phyloP scores from a whole-genome alignment of 30 jellyfish, hydroid and myxozoan genomes.

The Aurelia sp. region DNA sequence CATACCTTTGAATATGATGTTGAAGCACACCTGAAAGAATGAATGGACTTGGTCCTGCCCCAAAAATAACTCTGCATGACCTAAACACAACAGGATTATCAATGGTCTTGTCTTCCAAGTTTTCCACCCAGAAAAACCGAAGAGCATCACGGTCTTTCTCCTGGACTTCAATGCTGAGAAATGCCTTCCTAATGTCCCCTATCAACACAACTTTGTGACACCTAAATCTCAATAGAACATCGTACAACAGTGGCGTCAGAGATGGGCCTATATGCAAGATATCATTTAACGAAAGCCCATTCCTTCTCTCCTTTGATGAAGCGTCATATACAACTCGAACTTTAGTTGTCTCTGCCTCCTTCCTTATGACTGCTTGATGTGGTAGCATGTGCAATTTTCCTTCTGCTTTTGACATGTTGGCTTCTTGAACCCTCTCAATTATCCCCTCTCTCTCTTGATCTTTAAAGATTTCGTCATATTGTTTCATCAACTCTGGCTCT shows the following conservation, averaged over 20 bases:
- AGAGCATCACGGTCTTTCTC: not conserved
- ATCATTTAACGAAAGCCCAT: conserved; percentile 9
- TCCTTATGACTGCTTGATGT: conserved; percentile 20
- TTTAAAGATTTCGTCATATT: not conserved
- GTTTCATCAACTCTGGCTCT: conserved; percentile 2
- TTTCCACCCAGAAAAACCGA: not conserved
- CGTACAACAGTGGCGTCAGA: not conserved
- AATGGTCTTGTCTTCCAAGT: not conserved
- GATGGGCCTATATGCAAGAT: conserved; percentile 4
- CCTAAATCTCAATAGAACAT: conserved; percentile 2
- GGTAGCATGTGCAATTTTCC: not conserved
- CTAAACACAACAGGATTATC: not conserved
- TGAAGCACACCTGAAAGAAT: not conserved
- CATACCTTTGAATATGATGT: not conserved
- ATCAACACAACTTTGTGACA: conserved; percentile 1
- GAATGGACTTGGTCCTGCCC: not conserved
- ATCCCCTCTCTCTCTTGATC: conserved; percentile 11
- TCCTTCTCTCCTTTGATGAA: conserved; percentile 1
- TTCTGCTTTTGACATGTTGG: not conserved
- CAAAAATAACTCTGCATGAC: conserved; percentile 7
- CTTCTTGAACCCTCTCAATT: conserved; percentile 3
- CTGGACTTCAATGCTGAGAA: conserved; percentile 7
- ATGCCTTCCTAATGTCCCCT: conserved; percentile 17
- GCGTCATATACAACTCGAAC: conserved; percentile 17
- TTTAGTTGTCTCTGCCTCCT: conserved; percentile 26